Base-by-base conservation (phyloP, 1,140 invertebrate genomes). In the Coboldia fuscipes region DNA sequence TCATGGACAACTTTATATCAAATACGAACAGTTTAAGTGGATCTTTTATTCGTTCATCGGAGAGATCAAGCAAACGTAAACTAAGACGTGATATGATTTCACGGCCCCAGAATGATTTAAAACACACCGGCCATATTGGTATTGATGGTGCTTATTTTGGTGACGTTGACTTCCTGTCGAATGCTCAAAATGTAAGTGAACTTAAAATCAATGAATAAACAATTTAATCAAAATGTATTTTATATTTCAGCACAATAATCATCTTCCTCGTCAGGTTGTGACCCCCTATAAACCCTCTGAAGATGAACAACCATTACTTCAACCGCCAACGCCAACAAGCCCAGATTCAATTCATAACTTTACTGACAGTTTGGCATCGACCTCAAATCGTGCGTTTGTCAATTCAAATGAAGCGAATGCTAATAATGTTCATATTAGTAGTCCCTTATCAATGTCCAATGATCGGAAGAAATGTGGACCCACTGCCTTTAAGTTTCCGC, bases 71-170 rank as follows among this genome's bases (percentile, higher is more conserved):
- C 37, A 65, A 66, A 37, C 62, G 75, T 28, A 72, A 77, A 41
- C 63, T 90, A 35, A 64, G 78, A 32, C 72, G 78, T 0, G 86
- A 90, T 46, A 90, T 97, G 89, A 98, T 97, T 42, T 93, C 89
- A 9, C 73, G 76, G 20, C 93, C 94, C 1, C 86, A 97, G 54
- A 90, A 88, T 22, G 92, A 97, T 58, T 69, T 97, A 0, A 88
- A 93, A 48, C 93, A 97, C 50, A 97, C 89, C 0, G 85, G 84
- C 2, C 93, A 98, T 54, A 85, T 97, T 4, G 93, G 94, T 2
- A 64, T 93, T 10, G 93, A 97, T 56, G 93, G 93, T 4, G 83
- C 85, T 35, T 88, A 88, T 49, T 97, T 97, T 54, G 92, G 93
- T 0, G 89, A 96, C 56, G 73, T 97, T 33, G 76, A 82, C 29